Evolutionary conservation across 2,888 invertebrate species (phyloP), one percentile per base, ranked within the genome.

Genomic region (Platycnemis pennipes): DNA sequence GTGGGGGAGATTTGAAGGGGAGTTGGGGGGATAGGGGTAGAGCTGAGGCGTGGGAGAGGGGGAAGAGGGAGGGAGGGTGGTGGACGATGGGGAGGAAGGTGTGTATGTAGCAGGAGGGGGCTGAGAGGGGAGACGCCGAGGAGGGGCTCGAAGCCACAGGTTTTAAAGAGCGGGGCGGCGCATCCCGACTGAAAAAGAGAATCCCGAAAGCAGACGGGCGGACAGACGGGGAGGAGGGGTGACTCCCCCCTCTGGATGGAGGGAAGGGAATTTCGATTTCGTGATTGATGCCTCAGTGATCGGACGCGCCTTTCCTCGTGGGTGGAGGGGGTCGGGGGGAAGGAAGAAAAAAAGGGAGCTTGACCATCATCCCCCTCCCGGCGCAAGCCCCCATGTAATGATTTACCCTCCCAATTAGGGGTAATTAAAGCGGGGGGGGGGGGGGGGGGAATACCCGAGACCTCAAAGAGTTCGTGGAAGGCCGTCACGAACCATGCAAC

Each of bases 341-440:
- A 37, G 37, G 37, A 77, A 37, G 37, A 37, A 3, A 37, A 37
- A 16, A 11, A 7, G n/a, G 26, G 26, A 16, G 26, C 63, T 1
- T 63, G 77, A 1, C 49, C 49, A 49, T 19, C 4, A 49, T 49
- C 49, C n/a, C n/a, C 77, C 77, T 37, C 77, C 77, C 77, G 77
- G 77, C 77, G 37, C 77, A 16, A 77, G 31, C 77, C 77, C 63
- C 77, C 63, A n/a, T 3, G 63, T 63, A 26, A 37, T 37, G 77
- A 77, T 77, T 77, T 77, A 77, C 77, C 37, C 37, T 77, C 37
- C 77, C 77, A 77, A 77, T 77, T 77, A 77, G 2, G 77, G 49
- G 31, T 26, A 77, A 77, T 77, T 77, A 77, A 77, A 77, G 37
- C 37, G 37, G n/a, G 11, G 63, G 26, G 1, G 63, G 37, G n/a